These are phyloP conservation scores for Varroa destructor DNA, from an alignment of 1,140 invertebrate genomes.

Conservation along the genomic window DNA sequence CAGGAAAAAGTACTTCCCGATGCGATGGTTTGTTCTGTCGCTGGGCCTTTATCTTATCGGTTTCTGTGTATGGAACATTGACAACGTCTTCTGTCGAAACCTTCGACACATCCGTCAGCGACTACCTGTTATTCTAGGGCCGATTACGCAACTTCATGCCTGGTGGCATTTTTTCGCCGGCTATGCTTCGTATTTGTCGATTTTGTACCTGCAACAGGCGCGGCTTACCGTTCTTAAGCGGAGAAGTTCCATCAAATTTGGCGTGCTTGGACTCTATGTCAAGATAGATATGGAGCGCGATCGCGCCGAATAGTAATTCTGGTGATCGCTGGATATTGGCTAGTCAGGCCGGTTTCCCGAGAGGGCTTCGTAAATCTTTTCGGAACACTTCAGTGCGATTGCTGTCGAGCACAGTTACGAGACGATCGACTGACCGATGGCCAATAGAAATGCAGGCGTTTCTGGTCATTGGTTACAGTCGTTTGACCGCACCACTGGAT, in stretches of 20 bases:
- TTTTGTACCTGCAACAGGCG: constrained; percentile 7
- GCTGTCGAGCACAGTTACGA: too few relatives aligned
- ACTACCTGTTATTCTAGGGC: constrained; percentile 31
- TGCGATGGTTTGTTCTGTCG: constrained; percentile 29
- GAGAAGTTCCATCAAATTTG: neutral
- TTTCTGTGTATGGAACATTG: constrained; percentile 34
- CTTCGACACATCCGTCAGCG: constrained; percentile 27
- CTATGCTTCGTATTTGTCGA: constrained; percentile 30
- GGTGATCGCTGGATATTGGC: constrained; percentile 9
- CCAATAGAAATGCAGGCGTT: too few relatives aligned
- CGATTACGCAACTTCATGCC: constrained; percentile 39
- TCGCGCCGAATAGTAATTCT: constrained; percentile 8
- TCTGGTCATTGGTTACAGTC: too few relatives aligned
- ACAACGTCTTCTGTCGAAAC: constrained; percentile 33
- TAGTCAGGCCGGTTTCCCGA: too few relatives aligned
- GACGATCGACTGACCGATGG: too few relatives aligned
- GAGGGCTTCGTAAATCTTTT: too few relatives aligned
- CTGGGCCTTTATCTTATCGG: constrained; percentile 31
- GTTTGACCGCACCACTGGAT: too few relatives aligned
- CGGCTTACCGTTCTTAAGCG: constrained; percentile 3
- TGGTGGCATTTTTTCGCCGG: constrained; percentile 40
- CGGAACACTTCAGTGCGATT: too few relatives aligned
- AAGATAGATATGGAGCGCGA: neutral
- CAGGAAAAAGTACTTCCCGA: constrained; percentile 14
- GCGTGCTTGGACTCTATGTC: constrained; percentile 3